Evolutionary conservation across 2,888 invertebrate genomes (phyloP).

Genomic region (Boloria euphrosyne): DNA sequence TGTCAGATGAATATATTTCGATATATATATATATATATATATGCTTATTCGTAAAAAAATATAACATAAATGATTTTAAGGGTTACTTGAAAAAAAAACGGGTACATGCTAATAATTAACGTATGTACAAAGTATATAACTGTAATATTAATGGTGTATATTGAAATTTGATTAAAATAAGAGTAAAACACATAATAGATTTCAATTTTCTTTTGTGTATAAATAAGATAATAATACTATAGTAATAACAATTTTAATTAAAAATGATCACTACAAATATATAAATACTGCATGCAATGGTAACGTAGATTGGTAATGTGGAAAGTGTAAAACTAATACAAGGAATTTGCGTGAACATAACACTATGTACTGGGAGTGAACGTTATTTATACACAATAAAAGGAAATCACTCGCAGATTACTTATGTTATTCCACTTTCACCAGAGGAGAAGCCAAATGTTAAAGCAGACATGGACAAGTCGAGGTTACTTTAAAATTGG

Average conservation of each 20-base stretch:
- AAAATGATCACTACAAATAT: slow-evolving; percentile 39
- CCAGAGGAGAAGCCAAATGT: slow-evolving; percentile 29
- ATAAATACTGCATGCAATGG: slow-evolving; percentile 49
- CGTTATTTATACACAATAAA: slow-evolving; percentile 16
- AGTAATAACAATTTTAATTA: slow-evolving; percentile 48
- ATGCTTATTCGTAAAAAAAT: slow-evolving; percentile 8
- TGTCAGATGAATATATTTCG: slow-evolving; percentile 29
- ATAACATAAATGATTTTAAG: background rate
- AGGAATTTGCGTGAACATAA: slow-evolving; percentile 1
- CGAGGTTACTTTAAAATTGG: slow-evolving; percentile 46
- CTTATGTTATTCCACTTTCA: slow-evolving; percentile 22
- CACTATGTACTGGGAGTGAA: slow-evolving; percentile 2
- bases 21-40: slow-evolving; percentile 15
- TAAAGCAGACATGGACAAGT: slow-evolving; percentile 54
- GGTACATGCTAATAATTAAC: background rate
- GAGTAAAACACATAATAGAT: slow-evolving; percentile 6
- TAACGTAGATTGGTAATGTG: slow-evolving; percentile 44
- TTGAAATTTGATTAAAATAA: background rate
- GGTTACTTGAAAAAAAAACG: background rate
- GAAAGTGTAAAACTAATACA: slow-evolving; percentile 13
- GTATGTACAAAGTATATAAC: background rate
- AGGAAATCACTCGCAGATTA: slow-evolving; percentile 16
- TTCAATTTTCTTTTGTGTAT: background rate
- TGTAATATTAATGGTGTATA: no score
- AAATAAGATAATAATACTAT: slow-evolving; percentile 61